Evolutionary conservation across 2,888 invertebrate species (phyloP).

Genomic region (Meteorus cinctellus): DNA sequence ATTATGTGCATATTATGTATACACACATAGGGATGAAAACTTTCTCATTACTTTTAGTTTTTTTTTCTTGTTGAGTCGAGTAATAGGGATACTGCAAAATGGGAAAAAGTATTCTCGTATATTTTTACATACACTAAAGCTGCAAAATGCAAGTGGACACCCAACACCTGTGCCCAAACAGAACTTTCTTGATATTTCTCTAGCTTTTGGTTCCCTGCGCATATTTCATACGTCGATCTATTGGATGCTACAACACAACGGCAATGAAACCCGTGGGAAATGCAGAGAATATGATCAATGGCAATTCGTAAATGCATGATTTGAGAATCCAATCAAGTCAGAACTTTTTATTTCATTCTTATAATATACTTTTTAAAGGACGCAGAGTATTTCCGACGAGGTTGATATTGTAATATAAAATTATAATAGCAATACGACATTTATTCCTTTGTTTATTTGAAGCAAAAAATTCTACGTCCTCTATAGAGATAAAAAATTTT

Average conservation of each 20-base stretch:
- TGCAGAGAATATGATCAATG: not conserved
- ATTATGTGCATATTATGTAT: not conserved
- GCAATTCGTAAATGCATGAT: too few species aligned
- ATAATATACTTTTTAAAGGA: too few species aligned
- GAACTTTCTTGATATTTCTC: constrained; percentile 34
- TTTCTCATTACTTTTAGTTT: not conserved
- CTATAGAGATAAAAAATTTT: too few species aligned
- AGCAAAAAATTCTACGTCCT: too few species aligned
- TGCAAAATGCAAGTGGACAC: constrained; percentile 10
- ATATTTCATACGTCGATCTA: constrained; percentile 18
- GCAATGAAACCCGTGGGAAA: constrained; percentile 15
- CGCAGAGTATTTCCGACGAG: too few species aligned
- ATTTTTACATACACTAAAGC: not conserved
- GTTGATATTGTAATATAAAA: too few species aligned
- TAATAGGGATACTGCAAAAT: constrained; percentile 15
- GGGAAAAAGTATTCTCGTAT: not conserved
- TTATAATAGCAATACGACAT: too few species aligned
- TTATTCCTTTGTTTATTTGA: too few species aligned
- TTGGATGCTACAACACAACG: not conserved
- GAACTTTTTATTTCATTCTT: too few species aligned
- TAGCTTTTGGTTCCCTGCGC: constrained; percentile 5
- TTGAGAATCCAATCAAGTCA: too few species aligned
- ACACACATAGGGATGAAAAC: constrained; percentile 1
- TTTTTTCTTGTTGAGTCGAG: not conserved
- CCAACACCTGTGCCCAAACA: constrained; percentile 7